Conservation (phyloP, 2,888 invertebrate genomes). For the Drosophila melanosoma region DNA sequence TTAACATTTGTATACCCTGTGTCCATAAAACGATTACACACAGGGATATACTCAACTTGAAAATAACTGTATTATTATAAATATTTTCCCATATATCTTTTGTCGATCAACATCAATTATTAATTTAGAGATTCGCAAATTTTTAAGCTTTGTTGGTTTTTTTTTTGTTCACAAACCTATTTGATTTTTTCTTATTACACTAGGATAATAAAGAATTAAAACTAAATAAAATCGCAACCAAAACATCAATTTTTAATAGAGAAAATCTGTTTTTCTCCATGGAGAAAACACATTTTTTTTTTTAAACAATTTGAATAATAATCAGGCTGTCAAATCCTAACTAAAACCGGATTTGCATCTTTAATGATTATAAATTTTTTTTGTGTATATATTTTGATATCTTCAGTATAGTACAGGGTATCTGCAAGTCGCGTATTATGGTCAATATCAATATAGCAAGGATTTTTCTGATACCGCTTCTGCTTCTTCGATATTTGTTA, state of each 20-base stretch:
- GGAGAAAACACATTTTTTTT: background rate
- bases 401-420: background rate
- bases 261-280: background rate
- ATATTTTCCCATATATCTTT: background rate
- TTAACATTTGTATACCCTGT: slow-evolving; percentile 44
- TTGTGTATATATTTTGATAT: background rate
- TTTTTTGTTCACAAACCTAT: background rate
- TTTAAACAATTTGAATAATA: background rate
- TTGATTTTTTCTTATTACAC: background rate
- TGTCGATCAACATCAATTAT: background rate
- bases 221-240: background rate
- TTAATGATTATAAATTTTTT: background rate
- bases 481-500: slow-evolving; percentile 59
- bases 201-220: background rate
- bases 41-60: slow-evolving; percentile 3
- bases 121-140: background rate
- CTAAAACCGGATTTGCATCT: background rate
- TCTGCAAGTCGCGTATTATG: background rate
- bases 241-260: background rate
- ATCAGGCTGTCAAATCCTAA: background rate
- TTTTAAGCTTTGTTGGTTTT: background rate
- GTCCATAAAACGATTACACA: background rate
- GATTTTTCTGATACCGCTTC: slow-evolving; percentile 6
- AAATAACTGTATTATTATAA: background rate
- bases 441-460: background rate